These are phyloP conservation scores for Drosophila recens DNA, from an alignment of 2,888 invertebrate species.

Conservation along the genomic window DNA sequence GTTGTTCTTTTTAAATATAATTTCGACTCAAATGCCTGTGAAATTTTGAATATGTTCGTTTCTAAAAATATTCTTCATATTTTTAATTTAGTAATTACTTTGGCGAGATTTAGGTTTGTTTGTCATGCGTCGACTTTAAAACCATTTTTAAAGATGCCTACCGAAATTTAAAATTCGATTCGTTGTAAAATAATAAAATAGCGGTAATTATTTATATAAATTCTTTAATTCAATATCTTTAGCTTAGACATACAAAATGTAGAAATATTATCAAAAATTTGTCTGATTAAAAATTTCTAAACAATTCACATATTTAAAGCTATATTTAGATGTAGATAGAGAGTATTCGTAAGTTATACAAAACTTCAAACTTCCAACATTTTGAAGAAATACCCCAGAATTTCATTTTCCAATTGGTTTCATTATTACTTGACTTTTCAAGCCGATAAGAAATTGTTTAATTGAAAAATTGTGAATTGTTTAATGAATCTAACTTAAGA, in stretches of 20 bases:
- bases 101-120: too few species aligned
- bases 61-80: too few species aligned
- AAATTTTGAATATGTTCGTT: too few species aligned
- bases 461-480: not conserved
- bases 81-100: too few species aligned
- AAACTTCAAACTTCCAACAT: not conserved
- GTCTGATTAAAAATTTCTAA: slow-evolving; percentile 16
- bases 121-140: too few species aligned
- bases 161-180: too few species aligned
- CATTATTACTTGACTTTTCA: not conserved
- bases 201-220: slow-evolving; percentile 31
- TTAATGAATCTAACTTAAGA: not conserved
- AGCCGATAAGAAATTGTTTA: not conserved
- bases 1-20: not conserved
- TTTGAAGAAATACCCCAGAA: too few species aligned
- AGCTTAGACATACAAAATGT: slow-evolving; percentile 32
- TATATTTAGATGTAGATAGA: slow-evolving; percentile 36
- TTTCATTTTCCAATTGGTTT: not conserved
- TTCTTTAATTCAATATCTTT: slow-evolving; percentile 51
- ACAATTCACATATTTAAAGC: slow-evolving; percentile 29
- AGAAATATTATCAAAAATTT: slow-evolving; percentile 40
- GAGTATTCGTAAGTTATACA: slow-evolving; percentile 52
- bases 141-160: too few species aligned
- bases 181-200: not conserved
- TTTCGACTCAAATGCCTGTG: too few species aligned